A percentile compares a stretch with the other conserved stretches of the same genome.
Evolutionary conservation across 2,113 vertebrate species (phyloP).

Genomic region (Mixornis gularis): DNA sequence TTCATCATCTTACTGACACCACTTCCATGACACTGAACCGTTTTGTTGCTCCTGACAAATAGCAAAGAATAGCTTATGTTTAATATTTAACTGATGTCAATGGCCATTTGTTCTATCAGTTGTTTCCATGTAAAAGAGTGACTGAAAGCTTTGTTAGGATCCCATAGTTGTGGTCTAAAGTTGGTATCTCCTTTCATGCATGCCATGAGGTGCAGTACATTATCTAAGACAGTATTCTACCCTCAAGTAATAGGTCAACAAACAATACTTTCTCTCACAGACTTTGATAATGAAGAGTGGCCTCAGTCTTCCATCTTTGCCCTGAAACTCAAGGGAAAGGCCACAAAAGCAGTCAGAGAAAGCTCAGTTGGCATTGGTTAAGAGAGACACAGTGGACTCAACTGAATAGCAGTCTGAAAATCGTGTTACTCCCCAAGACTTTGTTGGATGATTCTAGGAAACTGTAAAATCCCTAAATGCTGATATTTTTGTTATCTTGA

Average conservation of each 20-base stretch:
- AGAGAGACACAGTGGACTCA: neutral
- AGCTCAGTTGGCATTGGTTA: neutral
- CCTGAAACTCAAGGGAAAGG: neutral
- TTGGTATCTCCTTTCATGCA: neutral
- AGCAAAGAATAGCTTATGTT: neutral
- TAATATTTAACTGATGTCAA: slow-evolving; percentile 7
- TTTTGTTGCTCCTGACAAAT: neutral
- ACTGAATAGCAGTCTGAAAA: neutral
- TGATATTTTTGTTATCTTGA: neutral
- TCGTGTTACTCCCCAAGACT: neutral
- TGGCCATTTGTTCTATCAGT: neutral
- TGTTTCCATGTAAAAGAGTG: neutral
- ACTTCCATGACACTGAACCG: neutral
- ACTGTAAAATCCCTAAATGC: neutral
- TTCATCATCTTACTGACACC: neutral
- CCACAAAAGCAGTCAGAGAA: neutral
- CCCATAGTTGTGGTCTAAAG: neutral
- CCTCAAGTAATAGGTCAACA: neutral
- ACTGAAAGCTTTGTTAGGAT: slow-evolving; percentile 5
- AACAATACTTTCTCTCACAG: neutral
- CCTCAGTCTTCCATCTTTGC: neutral
- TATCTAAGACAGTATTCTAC: neutral
- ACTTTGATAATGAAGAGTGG: neutral
- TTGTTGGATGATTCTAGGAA: neutral
- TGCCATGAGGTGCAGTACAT: neutral